A percentile compares a stretch with the other conserved stretches of the same genome.
phyloP scores from a whole-genome alignment of 2,113 vertebrate genomes.

The Columba livia region DNA sequence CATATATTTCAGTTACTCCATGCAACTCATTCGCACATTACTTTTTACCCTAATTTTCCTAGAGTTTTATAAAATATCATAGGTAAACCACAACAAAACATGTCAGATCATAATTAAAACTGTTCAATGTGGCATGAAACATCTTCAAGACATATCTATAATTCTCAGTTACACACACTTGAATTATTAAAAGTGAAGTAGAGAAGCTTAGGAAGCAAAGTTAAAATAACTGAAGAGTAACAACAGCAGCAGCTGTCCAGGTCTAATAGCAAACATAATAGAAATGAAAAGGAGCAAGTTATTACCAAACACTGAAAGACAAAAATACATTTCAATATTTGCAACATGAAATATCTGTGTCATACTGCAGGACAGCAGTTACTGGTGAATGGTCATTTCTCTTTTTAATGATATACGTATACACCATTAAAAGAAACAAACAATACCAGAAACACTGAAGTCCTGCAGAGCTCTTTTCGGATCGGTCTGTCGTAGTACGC shows the following conservation, averaged over 20 bases:
- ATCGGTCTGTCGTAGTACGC: conserved; percentile 68
- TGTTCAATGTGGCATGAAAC: background rate
- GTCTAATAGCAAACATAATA: background rate
- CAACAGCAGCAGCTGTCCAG: background rate
- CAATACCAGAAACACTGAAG: conserved; percentile 80
- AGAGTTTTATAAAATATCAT: background rate
- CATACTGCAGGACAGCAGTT: background rate
- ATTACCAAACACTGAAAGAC: background rate
- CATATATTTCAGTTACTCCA: background rate
- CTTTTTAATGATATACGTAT: background rate
- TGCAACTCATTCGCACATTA: background rate
- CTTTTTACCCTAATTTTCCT: background rate
- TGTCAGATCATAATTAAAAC: background rate
- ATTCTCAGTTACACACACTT: background rate
- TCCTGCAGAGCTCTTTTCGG: conserved; percentile 75
- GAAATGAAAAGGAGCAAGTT: background rate
- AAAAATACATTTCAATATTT: background rate
- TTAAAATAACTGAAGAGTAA: background rate
- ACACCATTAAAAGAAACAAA: background rate
- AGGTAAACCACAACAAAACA: background rate
- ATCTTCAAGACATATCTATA: background rate
- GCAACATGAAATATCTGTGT: background rate
- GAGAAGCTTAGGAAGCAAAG: background rate
- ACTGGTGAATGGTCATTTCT: background rate
- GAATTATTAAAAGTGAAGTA: background rate